Evolutionary conservation across 1,140 invertebrate genomes (phyloP), one percentile per base, ranked within the genome.

Genomic region (Pachyrhynchus sulphureomaculatus): DNA sequence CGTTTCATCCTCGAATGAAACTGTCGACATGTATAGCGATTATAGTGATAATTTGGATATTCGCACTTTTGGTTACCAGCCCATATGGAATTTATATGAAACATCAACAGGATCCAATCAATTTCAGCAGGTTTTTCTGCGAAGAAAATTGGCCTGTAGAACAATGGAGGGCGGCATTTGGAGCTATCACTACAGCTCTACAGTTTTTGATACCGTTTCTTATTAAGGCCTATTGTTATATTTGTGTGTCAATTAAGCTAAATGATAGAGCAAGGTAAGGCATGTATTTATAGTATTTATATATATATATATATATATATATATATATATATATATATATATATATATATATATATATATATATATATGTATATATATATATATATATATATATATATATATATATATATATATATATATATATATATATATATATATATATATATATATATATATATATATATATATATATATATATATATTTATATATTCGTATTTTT

Each of bases 151-250:
- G 95, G 95, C 93, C 94, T 0, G 85, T 85, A 29, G 88, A 90
- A 62, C 80, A 82, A 41, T 86, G 87, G 36, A 81, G 89, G 42
- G 85, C 84, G 71, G 82, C 90, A 33, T 99, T 95, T 72, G 93
- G 94, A 6, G 86, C 86, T 0, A 83, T 92, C 13, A 98, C 94
- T 1, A 86, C 91, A 3, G 85, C 90, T n/a, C 77, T 96, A 54
- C 95, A 99, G 79, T 99, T 98, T 73, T 81, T 96, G 15, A 80
- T 98, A 57, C 96, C 96, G 4, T 98, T 98, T 77, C 81, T 93
- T 71, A 88, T 97, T 17, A 98, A 98, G 69, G 88, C 91, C 0
- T 88, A 95, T 68, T 97, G 95, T 79, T 99, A 99, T 77, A 84
- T 89, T 4, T 88, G 88, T 72, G 95, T 99, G 0, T 96, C 93